Evolutionary conservation across 1,140 invertebrate genomes (phyloP).

Genomic region (Philopotamus ludificatus): DNA sequence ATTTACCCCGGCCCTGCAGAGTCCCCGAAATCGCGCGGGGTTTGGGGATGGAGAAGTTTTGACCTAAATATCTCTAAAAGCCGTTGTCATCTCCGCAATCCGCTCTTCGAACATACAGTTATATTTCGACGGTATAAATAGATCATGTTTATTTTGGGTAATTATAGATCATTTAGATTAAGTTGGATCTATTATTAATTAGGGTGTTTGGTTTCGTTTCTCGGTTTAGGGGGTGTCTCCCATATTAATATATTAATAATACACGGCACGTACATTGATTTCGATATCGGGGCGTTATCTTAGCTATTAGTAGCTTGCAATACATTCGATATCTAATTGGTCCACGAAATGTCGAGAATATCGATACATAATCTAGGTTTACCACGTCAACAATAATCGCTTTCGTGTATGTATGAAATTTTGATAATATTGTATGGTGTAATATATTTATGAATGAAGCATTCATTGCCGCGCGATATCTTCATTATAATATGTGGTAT

Average conservation of each 20-base stretch:
- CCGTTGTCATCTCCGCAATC: background rate
- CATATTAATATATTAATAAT: background rate
- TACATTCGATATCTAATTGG: slow-evolving; percentile 20
- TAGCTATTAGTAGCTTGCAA: slow-evolving; percentile 9
- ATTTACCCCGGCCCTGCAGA: background rate
- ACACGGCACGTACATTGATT: slow-evolving; percentile 7
- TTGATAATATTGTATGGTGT: too few species aligned
- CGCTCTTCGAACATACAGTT: background rate
- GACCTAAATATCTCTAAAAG: background rate
- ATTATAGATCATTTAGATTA: too few species aligned
- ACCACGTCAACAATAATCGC: background rate
- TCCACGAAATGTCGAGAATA: background rate
- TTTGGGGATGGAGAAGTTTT: background rate
- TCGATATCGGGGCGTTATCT: slow-evolving; percentile 15
- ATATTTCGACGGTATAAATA: background rate
- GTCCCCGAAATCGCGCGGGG: background rate
- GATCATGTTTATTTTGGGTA: too few species aligned
- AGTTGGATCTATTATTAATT: too few species aligned
- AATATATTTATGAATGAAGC: too few species aligned
- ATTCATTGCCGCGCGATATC: too few species aligned
- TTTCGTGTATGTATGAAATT: too few species aligned
- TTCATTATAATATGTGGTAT: too few species aligned
- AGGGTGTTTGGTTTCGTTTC: too few species aligned
- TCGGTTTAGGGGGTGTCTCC: background rate
- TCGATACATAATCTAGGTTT: background rate